Evolutionary conservation across 2,888 invertebrate species (phyloP).

Genomic region (Eudasyphora cyanicolor): DNA sequence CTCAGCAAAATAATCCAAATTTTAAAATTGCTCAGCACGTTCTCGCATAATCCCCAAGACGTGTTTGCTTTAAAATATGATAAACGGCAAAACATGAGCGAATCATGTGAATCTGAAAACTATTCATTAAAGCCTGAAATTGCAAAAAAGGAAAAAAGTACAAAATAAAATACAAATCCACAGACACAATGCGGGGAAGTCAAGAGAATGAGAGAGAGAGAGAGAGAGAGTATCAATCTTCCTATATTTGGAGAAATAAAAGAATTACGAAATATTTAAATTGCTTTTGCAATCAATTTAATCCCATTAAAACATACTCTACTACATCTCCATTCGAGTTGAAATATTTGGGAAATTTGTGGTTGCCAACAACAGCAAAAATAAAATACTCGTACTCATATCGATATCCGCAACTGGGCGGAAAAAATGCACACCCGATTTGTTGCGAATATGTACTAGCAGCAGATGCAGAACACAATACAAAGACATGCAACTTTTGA

Average conservation of each 20-base stretch:
- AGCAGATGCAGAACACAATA: background rate
- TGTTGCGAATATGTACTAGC: background rate
- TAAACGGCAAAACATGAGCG: slow-evolving; percentile 16
- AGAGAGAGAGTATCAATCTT: no score
- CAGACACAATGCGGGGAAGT: no score
- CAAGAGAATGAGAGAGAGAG: no score
- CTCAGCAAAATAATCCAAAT: background rate
- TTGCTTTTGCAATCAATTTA: background rate
- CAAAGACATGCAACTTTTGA: background rate
- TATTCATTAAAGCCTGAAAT: slow-evolving; percentile 3
- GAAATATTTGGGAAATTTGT: background rate
- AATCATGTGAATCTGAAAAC: background rate
- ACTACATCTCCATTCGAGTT: background rate
- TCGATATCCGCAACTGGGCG: background rate
- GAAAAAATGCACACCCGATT: background rate
- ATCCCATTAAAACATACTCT: background rate
- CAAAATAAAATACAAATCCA: background rate
- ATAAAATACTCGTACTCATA: background rate
- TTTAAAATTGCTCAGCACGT: slow-evolving; percentile 9
- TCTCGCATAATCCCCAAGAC: background rate
- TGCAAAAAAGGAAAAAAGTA: background rate
- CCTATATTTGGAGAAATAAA: no score
- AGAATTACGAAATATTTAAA: background rate
- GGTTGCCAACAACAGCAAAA: background rate
- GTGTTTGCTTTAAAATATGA: slow-evolving; percentile 29